Percentiles rank a stretch among this genome's conserved stretches.
Evolutionary conservation across 2,888 invertebrate species (phyloP).

Genomic region (Rutpela maculata): DNA sequence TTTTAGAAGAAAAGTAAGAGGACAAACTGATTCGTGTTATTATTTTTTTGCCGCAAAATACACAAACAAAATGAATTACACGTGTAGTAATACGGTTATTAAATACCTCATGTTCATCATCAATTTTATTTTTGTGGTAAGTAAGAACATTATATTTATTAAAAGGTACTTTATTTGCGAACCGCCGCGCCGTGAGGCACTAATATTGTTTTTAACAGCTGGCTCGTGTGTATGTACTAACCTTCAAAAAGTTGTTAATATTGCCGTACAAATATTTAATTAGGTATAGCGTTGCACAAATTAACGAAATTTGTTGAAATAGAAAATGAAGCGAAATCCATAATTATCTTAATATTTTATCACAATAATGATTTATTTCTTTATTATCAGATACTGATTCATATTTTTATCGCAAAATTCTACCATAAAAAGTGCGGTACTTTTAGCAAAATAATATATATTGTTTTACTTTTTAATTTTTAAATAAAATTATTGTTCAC

Average conservation of each 20-base stretch:
- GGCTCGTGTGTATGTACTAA: background rate
- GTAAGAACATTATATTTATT: conserved; percentile 68
- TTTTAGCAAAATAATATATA: background rate
- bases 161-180: background rate
- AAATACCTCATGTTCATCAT: conserved; percentile 91
- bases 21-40: background rate
- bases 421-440: background rate
- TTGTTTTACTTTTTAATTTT: background rate
- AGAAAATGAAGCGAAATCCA: background rate
- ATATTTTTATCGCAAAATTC: background rate
- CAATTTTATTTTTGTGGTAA: conserved; percentile 91
- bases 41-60: background rate
- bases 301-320: background rate
- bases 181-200: background rate
- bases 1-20: conserved; percentile 11
- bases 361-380: background rate
- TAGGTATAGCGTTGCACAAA: background rate
- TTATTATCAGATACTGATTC: background rate
- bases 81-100: conserved; percentile 77
- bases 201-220: conserved; percentile 6
- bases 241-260: conserved; percentile 2
- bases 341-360: background rate
- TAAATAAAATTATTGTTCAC: background rate
- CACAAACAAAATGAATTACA: conserved; percentile 63
- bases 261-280: background rate